Percentiles rank a stretch among this genome's conserved stretches.
Conservation (phyloP, 2,113 vertebrate species). For the Oryzias melastigma region DNA sequence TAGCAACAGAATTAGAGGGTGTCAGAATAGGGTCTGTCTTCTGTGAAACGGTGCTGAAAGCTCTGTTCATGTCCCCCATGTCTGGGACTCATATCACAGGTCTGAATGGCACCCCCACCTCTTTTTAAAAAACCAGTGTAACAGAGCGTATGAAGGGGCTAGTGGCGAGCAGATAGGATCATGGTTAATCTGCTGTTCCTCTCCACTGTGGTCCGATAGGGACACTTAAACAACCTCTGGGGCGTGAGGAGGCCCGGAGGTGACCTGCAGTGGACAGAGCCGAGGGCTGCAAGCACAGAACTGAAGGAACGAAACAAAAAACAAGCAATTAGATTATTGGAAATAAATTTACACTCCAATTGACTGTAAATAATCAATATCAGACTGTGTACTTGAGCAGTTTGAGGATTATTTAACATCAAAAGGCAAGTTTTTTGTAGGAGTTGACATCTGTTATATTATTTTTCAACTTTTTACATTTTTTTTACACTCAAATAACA, state of each 20-base stretch:
- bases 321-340: neutral
- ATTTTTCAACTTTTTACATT: too few species aligned
- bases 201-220: conserved; percentile 81
- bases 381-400: too few species aligned
- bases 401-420: too few species aligned
- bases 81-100: conserved; percentile 74
- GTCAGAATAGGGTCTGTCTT: conserved; percentile 72
- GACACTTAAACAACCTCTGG: conserved; percentile 86
- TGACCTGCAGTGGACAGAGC: conserved; percentile 46
- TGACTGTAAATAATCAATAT: too few species aligned
- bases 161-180: conserved; percentile 78
- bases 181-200: conserved; percentile 91
- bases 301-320: neutral
- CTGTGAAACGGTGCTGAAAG: conserved; percentile 63
- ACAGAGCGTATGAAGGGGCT: conserved; percentile 75
- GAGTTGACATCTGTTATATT: too few species aligned
- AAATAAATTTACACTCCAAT: neutral
- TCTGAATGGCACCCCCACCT: conserved; percentile 71
- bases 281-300: conserved; percentile 17
- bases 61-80: conserved; percentile 71
- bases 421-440: too few species aligned
- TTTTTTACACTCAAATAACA: too few species aligned
- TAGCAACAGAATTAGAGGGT: conserved; percentile 73
- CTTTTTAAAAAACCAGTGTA: conserved; percentile 71
- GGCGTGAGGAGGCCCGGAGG: conserved; percentile 56